Conservation (phyloP, 2,113 vertebrate genomes). For the Zingel zingel region DNA sequence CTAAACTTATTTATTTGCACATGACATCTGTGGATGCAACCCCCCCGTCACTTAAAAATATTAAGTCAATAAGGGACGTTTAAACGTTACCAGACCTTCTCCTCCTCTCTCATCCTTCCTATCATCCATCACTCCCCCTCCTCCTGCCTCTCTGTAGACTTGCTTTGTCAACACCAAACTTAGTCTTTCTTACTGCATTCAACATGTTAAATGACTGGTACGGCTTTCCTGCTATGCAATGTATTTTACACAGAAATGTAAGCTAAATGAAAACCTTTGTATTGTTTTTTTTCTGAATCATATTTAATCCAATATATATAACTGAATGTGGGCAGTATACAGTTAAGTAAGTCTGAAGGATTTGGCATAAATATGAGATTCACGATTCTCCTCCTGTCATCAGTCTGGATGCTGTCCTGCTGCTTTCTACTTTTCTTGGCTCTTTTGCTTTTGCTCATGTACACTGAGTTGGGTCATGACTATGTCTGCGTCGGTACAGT, state of each 20-base stretch:
- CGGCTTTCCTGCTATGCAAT: background rate
- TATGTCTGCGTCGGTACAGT: background rate
- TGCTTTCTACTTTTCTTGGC: constrained; percentile 33
- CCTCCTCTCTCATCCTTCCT: background rate
- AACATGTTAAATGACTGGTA: constrained; percentile 6
- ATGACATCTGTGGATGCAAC: constrained; percentile 40
- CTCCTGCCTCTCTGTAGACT: constrained; percentile 2
- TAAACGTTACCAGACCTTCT: constrained; percentile 54
- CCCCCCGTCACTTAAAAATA: constrained; percentile 34
- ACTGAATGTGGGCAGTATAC: constrained; percentile 9
- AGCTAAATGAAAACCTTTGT: background rate
- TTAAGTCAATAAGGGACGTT: constrained; percentile 24
- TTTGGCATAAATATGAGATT: constrained; percentile 24
- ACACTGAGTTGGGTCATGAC: constrained; percentile 23
- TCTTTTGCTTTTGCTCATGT: constrained; percentile 47
- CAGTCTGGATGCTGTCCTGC: constrained; percentile 30
- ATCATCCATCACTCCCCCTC: constrained; percentile 16
- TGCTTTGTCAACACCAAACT: constrained; percentile 6
- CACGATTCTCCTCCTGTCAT: constrained; percentile 22
- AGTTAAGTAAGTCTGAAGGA: constrained; percentile 9
- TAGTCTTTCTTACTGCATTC: background rate
- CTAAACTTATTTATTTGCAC: constrained; percentile 18
- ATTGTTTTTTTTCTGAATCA: background rate
- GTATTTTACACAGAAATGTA: background rate
- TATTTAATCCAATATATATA: constrained; percentile 3